These are phyloP conservation scores for Heterodera filipjevi DNA, from an alignment of 2,888 invertebrate genomes.

Conservation along the genomic window DNA sequence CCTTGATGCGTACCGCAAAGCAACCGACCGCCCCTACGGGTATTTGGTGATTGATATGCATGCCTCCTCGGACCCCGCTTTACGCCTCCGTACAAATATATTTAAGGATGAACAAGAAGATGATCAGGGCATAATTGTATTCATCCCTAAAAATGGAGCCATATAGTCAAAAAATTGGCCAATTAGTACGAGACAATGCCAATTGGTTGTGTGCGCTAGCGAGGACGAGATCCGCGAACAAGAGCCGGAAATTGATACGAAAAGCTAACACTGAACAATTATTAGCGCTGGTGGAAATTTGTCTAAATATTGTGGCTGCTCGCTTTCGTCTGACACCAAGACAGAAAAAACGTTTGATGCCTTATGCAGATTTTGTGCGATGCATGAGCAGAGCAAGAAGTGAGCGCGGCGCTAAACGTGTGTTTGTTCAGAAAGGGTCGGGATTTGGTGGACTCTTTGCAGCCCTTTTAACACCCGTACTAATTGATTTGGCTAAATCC, in stretches of 20 bases:
- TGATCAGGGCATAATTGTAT: background rate
- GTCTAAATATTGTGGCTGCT: conserved; percentile 14
- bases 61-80: conserved; percentile 11
- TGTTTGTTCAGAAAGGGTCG: background rate
- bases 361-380: conserved; percentile 21
- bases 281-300: conserved; percentile 25
- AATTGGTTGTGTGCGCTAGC: background rate
- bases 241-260: background rate
- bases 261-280: conserved; percentile 17
- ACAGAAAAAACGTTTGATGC: background rate
- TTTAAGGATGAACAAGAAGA: conserved; percentile 31
- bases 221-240: background rate
- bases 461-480: conserved; percentile 9
- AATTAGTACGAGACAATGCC: background rate
- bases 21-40: conserved; percentile 23
- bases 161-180: background rate
- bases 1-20: conserved; percentile 18
- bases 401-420: conserved; percentile 11
- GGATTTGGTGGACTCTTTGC: background rate
- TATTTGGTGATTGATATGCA: conserved; percentile 38
- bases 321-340: conserved; percentile 10
- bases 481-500: background rate
- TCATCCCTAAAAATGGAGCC: conserved; percentile 26
- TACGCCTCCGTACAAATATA: conserved; percentile 34
- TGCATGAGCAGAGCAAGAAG: background rate